Conservation (phyloP, 2,113 vertebrate species). For the Brachyhypopomus occidentalis region DNA sequence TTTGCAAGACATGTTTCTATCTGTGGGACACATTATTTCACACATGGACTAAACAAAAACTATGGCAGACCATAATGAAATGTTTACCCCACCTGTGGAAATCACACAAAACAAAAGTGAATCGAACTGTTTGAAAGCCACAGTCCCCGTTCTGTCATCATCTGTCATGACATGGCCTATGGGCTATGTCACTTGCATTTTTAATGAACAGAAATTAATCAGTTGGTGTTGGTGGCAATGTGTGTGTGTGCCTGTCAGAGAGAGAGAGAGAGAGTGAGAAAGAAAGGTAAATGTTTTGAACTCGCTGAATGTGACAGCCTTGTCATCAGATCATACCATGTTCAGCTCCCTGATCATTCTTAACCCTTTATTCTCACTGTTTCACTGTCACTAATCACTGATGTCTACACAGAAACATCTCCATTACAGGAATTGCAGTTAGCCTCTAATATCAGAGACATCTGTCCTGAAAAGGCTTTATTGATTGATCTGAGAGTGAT, state of each 20-base stretch:
- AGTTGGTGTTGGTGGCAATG: background rate
- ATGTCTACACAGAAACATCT: constrained; percentile 10
- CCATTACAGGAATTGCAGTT: constrained; percentile 11
- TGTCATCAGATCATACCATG: background rate
- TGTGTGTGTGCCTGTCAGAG: background rate
- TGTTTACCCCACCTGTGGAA: background rate
- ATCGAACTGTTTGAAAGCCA: background rate
- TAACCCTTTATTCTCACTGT: constrained; percentile 2
- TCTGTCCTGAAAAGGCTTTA: background rate
- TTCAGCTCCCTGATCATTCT: background rate
- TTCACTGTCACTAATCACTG: constrained; percentile 1
- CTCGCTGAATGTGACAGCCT: background rate
- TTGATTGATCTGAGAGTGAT: background rate
- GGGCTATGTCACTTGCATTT: background rate
- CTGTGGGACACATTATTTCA: background rate
- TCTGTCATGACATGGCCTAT: background rate
- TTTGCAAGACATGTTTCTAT: background rate
- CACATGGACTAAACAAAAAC: background rate
- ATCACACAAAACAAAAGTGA: background rate
- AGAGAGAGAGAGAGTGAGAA: background rate
- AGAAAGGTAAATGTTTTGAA: background rate
- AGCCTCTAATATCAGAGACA: background rate
- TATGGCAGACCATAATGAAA: background rate
- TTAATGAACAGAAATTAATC: constrained; percentile 4
- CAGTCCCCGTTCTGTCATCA: background rate